Base-by-base conservation (phyloP, 2,888 invertebrate genomes). In the Cordilura impudica region DNA sequence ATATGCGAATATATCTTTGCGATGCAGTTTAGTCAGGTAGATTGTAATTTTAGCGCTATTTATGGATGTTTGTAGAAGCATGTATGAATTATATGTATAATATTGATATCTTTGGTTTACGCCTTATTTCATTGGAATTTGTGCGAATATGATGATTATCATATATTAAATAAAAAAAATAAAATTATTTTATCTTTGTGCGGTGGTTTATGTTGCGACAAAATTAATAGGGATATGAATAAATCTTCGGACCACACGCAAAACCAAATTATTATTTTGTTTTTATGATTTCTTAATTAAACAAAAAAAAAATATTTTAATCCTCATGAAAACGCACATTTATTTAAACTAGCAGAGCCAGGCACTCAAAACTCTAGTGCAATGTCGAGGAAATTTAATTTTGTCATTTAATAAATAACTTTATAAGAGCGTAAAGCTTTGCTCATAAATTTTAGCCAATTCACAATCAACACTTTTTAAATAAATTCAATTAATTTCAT, bases 201-300 rank as follows among this genome's bases (percentile, higher is more conserved):
- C n/a, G 35, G 35, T 35, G 4, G 10, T 2, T 35, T 4, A 35
- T 2, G n/a, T 10, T 10, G 12, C 14, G n/a, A 39, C n/a, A n/a
- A n/a, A 39, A 12, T n/a, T 39, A 12, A 4, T 10, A n/a, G 35
- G n/a, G 35, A 39, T 12, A n/a, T n/a, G n/a, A 39, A 39, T 2
- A n/a, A n/a, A n/a, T 39, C 6, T 39, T 2, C n/a, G 4, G 35
- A 39, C 35, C 35, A 39, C 35, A 39, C 35, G 12, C 35, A n/a
- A 39, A n/a, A n/a, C 2, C n/a, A n/a, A 31, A 39, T 12, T 39
- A n/a, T n/a, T n/a, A n/a, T n/a, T n/a, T n/a, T n/a, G 18, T 21
- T 35, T 29, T 60, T 53, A 72, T 70, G 65, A 73, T 70, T 74
- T 78, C 73, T 74, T 66, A 60, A 78, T 73, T 73, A 58, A 70